Base-by-base conservation (phyloP, 1,140 invertebrate genomes). In the Zaprionus taronus region DNA sequence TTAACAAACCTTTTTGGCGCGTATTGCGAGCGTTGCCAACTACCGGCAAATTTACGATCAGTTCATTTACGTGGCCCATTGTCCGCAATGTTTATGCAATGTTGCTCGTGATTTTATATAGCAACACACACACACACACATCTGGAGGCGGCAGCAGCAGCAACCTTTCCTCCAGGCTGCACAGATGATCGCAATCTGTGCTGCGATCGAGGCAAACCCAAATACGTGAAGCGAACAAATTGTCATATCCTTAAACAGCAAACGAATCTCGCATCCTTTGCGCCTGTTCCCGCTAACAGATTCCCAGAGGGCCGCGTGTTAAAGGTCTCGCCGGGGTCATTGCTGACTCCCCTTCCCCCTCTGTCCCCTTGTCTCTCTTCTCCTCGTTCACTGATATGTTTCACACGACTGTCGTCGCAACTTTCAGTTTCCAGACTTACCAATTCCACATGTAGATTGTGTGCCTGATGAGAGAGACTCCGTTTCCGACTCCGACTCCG, bases 11-110 rank as follows among this genome's bases (percentile, higher is more conserved):
- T 78, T 83, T 83, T 84, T 22, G 56, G 22, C 22, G 61, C 34
- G 68, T 69, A 65, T 65, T 75, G 68, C 60, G 51, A 22, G 58
- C 53, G 36, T 14, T 7, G 15, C 62, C 82, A 86, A 87, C 83
- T 87, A 80, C 80, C 72, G 66, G 58, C 77, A 68, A 67, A 86
- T 86, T 86, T 86, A 86, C 83, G 83, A 86, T 77, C 83, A 60
- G 80, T 83, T 79, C 83, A 87, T 83, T 87, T 87, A 87, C 83
- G 83, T 87, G 80, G 83, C 77, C 83, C 83, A 86, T 87, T 86
- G 83, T 86, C 77, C 83, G 77, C 77, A 65, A 78, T 80, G 83
- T 86, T 86, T 86, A 87, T 86, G 83, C 83, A 83, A 86, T 85
- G 80, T 76, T 83, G 41, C n/a, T 80, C 79, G 72, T 86, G 80